Conservation (phyloP, 2,113 vertebrate species). For the Brachyistius frenatus region DNA sequence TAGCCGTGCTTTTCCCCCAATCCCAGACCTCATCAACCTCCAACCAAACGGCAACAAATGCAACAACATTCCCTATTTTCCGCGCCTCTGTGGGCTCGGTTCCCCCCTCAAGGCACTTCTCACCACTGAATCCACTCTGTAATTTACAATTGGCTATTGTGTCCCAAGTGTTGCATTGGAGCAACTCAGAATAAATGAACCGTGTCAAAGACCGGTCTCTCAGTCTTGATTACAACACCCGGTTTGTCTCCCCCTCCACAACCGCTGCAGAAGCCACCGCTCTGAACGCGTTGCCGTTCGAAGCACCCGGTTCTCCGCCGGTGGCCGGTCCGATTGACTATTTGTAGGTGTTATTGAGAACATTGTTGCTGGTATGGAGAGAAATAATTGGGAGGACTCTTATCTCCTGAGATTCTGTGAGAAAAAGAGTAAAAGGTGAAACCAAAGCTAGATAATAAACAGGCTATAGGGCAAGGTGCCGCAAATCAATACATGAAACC, state of each 20-base stretch:
- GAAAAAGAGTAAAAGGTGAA: slow-evolving; percentile 75
- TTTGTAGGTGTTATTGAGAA: slow-evolving; percentile 53
- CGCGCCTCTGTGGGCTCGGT: slow-evolving; percentile 31
- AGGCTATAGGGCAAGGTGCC: slow-evolving; percentile 71
- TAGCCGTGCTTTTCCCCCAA: slow-evolving; percentile 60
- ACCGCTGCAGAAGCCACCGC: slow-evolving; percentile 35
- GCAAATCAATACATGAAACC: slow-evolving; percentile 78
- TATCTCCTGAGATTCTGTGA: slow-evolving; percentile 52
- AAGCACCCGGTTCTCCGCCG: slow-evolving; percentile 43
- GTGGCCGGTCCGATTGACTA: slow-evolving; percentile 58
- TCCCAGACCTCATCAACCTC: slow-evolving; percentile 77
- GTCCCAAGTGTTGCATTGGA: slow-evolving; percentile 73
- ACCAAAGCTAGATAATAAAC: slow-evolving; percentile 75
- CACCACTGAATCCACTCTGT: slow-evolving; percentile 68
- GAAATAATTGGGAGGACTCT: slow-evolving; percentile 40
- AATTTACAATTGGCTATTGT: slow-evolving; percentile 76
- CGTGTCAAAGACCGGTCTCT: slow-evolving; percentile 68
- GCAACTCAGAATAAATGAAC: slow-evolving; percentile 72
- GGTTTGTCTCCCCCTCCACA: slow-evolving; percentile 4
- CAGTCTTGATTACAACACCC: slow-evolving; percentile 60
- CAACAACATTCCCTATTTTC: slow-evolving; percentile 58
- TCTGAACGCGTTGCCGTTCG: slow-evolving; percentile 51
- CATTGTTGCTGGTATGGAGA: slow-evolving; percentile 37
- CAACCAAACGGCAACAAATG: slow-evolving; percentile 56
- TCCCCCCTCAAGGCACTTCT: slow-evolving; percentile 70